These are phyloP conservation scores for Paramormyrops hopkinsi DNA, from an alignment of 2,797 vertebrate species.

Conservation along the genomic window DNA sequence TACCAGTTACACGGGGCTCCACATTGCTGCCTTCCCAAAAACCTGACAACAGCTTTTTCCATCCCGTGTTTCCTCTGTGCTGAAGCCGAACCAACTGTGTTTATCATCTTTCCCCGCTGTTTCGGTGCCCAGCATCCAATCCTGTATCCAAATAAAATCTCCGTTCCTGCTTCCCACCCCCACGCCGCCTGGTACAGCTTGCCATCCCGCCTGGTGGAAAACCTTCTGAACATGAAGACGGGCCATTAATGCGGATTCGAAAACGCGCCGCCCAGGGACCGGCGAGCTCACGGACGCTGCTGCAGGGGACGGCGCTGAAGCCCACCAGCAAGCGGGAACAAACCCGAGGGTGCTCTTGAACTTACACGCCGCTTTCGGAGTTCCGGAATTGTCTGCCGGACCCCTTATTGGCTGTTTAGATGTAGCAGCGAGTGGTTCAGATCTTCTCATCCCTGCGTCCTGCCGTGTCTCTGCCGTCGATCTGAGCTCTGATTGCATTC, in stretches of 20 bases:
- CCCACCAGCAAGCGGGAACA: not conserved
- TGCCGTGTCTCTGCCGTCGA: not conserved
- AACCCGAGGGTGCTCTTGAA: not conserved
- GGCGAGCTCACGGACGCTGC: not conserved
- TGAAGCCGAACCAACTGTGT: not conserved
- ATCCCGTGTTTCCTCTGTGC: not conserved
- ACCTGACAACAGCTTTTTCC: not conserved
- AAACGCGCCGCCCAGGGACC: not conserved
- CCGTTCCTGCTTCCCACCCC: not conserved
- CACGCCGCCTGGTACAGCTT: not conserved
- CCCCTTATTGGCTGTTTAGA: not conserved
- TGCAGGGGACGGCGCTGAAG: not conserved
- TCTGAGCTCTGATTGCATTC: not conserved
- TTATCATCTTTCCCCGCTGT: not conserved
- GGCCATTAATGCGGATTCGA: not conserved
- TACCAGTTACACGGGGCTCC: not conserved
- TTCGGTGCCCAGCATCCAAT: not conserved
- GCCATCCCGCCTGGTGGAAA: not conserved
- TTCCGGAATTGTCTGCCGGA: not conserved
- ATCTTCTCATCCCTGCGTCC: not conserved
- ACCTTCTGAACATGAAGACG: not conserved
- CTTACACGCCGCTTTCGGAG: not conserved
- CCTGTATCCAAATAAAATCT: not conserved
- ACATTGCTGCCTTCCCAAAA: not conserved
- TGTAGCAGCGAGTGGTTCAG: not conserved